Base-by-base conservation (phyloP, 2,113 vertebrate genomes). In the Poeciliopsis occidentalis region DNA sequence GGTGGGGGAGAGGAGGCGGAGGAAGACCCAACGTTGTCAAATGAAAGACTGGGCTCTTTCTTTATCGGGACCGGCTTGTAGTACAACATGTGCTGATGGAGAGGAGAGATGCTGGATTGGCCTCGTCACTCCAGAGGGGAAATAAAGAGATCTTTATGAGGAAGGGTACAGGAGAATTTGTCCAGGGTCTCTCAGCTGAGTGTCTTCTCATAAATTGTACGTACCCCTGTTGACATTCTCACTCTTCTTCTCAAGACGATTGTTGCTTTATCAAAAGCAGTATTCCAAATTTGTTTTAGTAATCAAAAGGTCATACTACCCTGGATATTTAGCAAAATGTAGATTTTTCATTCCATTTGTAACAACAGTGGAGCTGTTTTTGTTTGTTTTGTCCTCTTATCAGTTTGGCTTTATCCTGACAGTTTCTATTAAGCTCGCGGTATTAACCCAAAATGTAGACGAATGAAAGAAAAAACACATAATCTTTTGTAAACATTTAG, bases 1-100 rank as follows among this genome's bases (percentile, higher is more conserved):
- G 64, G 61, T 67, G 72, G 76, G 79, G 73, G 78, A 39, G 82
- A 22, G 11, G 82, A 78, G 74, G 92, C 19, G 87, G 89, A 82
- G 86, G 87, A 85, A 75, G 88, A 90, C 71, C 88, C 75, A 77
- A 88, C 91, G 81, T 88, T 89, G 82, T 84, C 54, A 30, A 92
- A 85, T 90, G 87, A 94, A 92, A 93, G 92, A 92, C 87, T 85
- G 87, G 75, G 80, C 82, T 82, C 87, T 94, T 92, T 91, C 83
- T 91, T 88, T 87, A 86, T 70, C 70, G 78, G 81, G 83, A 88
- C 71, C 68, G 71, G 73, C 87, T 78, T 91, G 86, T 88, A 87
- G 92, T 83, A 90, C 90, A 94, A 94, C 92, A 92, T 94, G 91
- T 89, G 88, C 87, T 85, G 91, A 86, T 32, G 82, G 87, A 92